Evolutionary conservation across 2,888 invertebrate species (phyloP).

Genomic region (Trimorus sp.): DNA sequence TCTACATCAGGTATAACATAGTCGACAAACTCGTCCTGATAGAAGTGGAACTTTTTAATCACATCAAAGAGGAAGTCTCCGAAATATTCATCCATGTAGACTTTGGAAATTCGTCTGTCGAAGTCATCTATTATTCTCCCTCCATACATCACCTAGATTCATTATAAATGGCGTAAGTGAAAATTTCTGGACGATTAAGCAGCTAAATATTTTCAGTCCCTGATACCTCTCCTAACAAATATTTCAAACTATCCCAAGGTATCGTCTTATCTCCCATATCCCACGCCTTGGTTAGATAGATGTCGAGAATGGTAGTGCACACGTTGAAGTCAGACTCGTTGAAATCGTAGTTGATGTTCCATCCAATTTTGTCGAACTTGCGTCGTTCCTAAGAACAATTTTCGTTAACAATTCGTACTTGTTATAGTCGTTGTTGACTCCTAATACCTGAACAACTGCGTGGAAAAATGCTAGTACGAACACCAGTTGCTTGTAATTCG

Average conservation of each 20-base stretch:
- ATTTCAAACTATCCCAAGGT: conserved; percentile 95
- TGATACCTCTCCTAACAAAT: conserved; percentile 93
- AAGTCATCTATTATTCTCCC: conserved; percentile 96
- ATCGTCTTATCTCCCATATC: conserved; percentile 85
- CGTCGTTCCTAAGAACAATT: conserved; percentile 87
- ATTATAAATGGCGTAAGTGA: too few relatives aligned
- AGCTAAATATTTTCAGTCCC: too few relatives aligned
- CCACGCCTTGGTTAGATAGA: conserved; percentile 89
- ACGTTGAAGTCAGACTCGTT: conserved; percentile 96
- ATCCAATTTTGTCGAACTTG: conserved; percentile 96
- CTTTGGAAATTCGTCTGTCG: conserved; percentile 92
- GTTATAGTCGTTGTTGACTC: too few relatives aligned
- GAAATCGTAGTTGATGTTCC: conserved; percentile 97
- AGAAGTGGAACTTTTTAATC: conserved; percentile 96
- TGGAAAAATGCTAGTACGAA: conserved; percentile 97
- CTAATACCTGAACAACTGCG: conserved; percentile 90
- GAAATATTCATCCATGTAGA: conserved; percentile 97
- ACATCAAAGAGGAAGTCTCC: conserved; percentile 96
- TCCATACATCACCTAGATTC: conserved; percentile 93
- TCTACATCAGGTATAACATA: conserved; percentile 89
- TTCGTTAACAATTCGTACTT: too few relatives aligned
- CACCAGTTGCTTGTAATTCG: conserved; percentile 90
- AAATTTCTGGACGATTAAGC: too few relatives aligned
- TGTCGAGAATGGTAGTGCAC: conserved; percentile 92
- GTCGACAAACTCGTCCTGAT: conserved; percentile 87